Evolutionary conservation across 1,140 invertebrate genomes (phyloP), one percentile per base, ranked within the genome.

Genomic region (Branchinecta lindahli): DNA sequence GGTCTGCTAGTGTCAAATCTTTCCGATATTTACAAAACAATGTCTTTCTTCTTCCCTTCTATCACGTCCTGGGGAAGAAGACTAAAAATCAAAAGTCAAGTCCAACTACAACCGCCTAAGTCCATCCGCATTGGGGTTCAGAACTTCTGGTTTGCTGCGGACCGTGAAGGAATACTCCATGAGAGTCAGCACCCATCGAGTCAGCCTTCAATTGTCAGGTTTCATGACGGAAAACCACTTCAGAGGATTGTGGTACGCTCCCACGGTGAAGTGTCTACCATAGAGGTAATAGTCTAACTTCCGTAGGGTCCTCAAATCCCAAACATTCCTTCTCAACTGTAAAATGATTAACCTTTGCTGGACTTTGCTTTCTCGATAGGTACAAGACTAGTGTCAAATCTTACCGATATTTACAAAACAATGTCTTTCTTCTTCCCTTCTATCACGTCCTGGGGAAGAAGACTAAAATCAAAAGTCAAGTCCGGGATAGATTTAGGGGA

Each of bases 211-310:
- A 6, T 61, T 61, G 18, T 61, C 52, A 15, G 52, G 18, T 6
- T 61, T 61, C 52, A 61, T 61, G 12, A 61, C 18, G 18, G 12
- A 15, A 4, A 61, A 6, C 52, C 6, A 15, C 12, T 20, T 20
- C 52, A 61, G 18, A 4, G 52, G 52, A 15, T 61, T 61, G 2
- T 61, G 52, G 18, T 61, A 2, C 18, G 52, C 6, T 15, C 4
- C 52, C 12, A 61, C 18, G 2, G 52, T 61, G 18, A 61, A 61
- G 12, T 52, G 9, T n/a, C 47, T 52, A 9, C 47, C 47, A 52
- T 52, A 52, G 9, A 52, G 47, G n/a, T 52, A 52, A 52, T 52
- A 52, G 47, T 52, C 47, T 9, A n/a, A n/a, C n/a, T 52, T 52
- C 47, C n/a, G 9, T 52, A 52, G n/a, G 9, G 47, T 9, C 9